Percentiles rank a stretch among this genome's conserved stretches.
phyloP scores from a whole-genome alignment of 2,888 invertebrate genomes.

The Geotrupes spiniger region DNA sequence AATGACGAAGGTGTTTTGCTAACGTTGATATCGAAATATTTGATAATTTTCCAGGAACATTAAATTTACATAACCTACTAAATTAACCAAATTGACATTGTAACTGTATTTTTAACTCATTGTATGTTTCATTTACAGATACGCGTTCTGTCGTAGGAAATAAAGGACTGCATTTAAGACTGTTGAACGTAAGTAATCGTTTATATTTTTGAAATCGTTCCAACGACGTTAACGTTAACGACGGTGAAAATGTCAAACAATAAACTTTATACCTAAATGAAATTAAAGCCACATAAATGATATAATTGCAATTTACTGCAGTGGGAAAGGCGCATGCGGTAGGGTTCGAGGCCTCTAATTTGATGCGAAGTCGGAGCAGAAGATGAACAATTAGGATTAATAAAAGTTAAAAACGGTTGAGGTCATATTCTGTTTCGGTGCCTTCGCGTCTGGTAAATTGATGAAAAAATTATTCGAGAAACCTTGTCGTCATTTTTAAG shows the following conservation, averaged over 20 bases:
- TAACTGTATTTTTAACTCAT: too few relatives aligned
- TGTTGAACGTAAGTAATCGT: constrained; percentile 20
- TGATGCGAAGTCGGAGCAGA: constrained; percentile 15
- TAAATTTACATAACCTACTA: too few relatives aligned
- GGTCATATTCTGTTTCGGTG: constrained; percentile 27
- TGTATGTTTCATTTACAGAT: background rate
- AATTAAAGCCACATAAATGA: constrained; percentile 2
- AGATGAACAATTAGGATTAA: constrained; percentile 34
- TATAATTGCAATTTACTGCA: background rate
- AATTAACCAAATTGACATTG: too few relatives aligned
- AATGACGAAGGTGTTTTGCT: too few relatives aligned
- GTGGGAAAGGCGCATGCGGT: background rate
- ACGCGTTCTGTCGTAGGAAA: background rate
- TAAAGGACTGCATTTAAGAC: constrained; percentile 19
- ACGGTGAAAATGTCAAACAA: too few relatives aligned
- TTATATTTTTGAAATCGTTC: background rate
- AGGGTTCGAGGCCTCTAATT: background rate
- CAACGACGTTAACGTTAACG: too few relatives aligned
- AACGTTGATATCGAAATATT: background rate
- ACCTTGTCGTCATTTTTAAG: too few relatives aligned
- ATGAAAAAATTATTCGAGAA: constrained; percentile 22
- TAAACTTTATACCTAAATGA: background rate
- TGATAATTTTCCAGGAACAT: constrained; percentile 1
- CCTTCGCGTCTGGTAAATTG: constrained; percentile 32
- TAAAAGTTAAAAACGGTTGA: constrained; percentile 33